Evolutionary conservation across 1,140 invertebrate species (phyloP).

Genomic region (Drosophila lacteicornis): DNA sequence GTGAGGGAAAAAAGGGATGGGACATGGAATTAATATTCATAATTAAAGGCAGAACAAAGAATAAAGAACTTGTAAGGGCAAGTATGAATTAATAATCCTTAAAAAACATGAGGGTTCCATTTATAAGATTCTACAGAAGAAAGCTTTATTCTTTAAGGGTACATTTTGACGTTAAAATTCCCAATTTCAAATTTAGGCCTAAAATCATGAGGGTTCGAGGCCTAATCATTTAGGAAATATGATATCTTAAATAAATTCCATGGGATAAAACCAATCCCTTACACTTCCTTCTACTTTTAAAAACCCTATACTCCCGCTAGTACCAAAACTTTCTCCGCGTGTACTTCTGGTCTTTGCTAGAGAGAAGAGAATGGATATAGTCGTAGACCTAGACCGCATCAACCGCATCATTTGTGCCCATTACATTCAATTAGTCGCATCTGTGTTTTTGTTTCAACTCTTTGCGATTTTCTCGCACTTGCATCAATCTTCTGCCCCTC

Average conservation of each 20-base stretch:
- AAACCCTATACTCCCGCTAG: background rate
- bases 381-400: constrained; percentile 41
- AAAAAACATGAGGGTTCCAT: background rate
- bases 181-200: background rate
- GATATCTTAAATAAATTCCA: background rate
- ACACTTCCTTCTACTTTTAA: too few relatives aligned
- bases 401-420: constrained; percentile 77
- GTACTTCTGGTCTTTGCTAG: constrained; percentile 12
- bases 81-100: too few relatives aligned
- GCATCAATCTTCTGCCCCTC: constrained; percentile 24
- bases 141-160: too few relatives aligned
- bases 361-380: constrained; percentile 4
- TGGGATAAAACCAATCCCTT: background rate
- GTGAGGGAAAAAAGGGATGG: background rate
- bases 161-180: too few relatives aligned
- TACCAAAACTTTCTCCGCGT: background rate
- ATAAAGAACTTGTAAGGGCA: too few relatives aligned
- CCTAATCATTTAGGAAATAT: background rate
- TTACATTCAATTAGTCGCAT: constrained; percentile 80
- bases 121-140: background rate
- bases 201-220: too few relatives aligned
- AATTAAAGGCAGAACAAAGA: background rate
- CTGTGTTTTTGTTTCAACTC: constrained; percentile 61
- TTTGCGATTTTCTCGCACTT: constrained; percentile 75
- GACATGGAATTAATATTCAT: background rate